Evolutionary conservation across 2,113 vertebrate species (phyloP).

Genomic region (Camelus dromedarius): DNA sequence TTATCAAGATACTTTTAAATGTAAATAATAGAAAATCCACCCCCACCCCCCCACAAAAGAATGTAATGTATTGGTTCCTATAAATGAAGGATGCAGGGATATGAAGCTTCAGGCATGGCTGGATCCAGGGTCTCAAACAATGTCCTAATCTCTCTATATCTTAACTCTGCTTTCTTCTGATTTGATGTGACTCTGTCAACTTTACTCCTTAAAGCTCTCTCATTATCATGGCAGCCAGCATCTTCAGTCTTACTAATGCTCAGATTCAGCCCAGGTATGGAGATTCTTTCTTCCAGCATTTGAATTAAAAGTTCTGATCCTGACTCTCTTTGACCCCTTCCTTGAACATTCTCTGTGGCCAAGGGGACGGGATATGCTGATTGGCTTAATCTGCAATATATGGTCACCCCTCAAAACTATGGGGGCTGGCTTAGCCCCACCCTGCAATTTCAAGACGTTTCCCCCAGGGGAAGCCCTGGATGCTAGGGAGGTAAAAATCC

Average conservation of each 20-base stretch:
- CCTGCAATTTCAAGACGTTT: neutral
- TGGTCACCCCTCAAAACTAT: neutral
- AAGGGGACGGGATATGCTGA: neutral
- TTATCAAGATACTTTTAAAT: neutral
- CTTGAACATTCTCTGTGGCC: neutral
- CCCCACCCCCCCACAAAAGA: neutral
- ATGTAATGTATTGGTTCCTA: neutral
- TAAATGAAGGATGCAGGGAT: neutral
- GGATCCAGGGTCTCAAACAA: neutral
- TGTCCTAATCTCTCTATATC: neutral
- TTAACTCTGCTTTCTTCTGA: neutral
- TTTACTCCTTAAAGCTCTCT: neutral
- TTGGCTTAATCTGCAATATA: neutral
- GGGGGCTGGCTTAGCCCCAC: neutral
- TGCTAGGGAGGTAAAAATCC: neutral
- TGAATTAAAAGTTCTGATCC: neutral
- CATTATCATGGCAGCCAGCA: neutral
- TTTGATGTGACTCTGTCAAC: neutral
- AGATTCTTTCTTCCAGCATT: neutral
- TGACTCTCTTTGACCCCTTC: neutral
- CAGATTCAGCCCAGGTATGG: neutral
- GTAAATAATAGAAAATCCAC: neutral
- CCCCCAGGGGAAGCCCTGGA: neutral
- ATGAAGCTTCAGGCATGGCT: neutral
- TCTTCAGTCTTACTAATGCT: neutral